A percentile compares a stretch with the other conserved stretches of the same genome.
Evolutionary conservation across 2,113 vertebrate species (phyloP).

Genomic region (Pelobates fuscus): DNA sequence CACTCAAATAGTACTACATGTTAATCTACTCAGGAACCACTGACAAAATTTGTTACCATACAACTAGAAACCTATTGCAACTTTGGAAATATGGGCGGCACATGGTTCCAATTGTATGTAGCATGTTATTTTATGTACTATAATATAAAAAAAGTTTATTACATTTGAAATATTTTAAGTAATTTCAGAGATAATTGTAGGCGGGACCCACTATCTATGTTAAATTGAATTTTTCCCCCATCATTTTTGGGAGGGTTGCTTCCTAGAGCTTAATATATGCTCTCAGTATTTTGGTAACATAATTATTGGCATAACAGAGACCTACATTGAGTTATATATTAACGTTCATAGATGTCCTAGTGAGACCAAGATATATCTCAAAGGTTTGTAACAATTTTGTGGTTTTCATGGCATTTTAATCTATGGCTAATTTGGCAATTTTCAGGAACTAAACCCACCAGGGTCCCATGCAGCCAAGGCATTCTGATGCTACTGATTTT

Average conservation of each 20-base stretch:
- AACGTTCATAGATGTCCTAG: too few relatives aligned
- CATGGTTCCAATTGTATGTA: not conserved
- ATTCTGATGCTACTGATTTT: too few relatives aligned
- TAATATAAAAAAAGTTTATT: not conserved
- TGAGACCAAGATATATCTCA: too few relatives aligned
- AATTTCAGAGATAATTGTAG: not conserved
- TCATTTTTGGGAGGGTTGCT: not conserved
- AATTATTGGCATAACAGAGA: too few relatives aligned
- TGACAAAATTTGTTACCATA: conserved; percentile 52
- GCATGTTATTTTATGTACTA: not conserved
- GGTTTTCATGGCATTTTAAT: too few relatives aligned
- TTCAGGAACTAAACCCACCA: too few relatives aligned
- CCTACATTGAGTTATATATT: too few relatives aligned
- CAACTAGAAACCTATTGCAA: conserved; percentile 54
- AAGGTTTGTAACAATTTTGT: too few relatives aligned
- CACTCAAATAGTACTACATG: not conserved
- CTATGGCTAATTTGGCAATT: too few relatives aligned
- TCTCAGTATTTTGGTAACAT: not conserved
- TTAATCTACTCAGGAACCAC: conserved; percentile 70
- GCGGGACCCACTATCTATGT: not conserved
- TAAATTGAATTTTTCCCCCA: too few relatives aligned
- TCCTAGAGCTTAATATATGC: not conserved
- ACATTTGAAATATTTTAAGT: not conserved
- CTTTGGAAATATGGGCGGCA: conserved; percentile 47
- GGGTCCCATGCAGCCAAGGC: too few relatives aligned